Evolutionary conservation across 2,113 vertebrate species (phyloP), one percentile per base, ranked within the genome.

Genomic region (Poecilia latipinna): DNA sequence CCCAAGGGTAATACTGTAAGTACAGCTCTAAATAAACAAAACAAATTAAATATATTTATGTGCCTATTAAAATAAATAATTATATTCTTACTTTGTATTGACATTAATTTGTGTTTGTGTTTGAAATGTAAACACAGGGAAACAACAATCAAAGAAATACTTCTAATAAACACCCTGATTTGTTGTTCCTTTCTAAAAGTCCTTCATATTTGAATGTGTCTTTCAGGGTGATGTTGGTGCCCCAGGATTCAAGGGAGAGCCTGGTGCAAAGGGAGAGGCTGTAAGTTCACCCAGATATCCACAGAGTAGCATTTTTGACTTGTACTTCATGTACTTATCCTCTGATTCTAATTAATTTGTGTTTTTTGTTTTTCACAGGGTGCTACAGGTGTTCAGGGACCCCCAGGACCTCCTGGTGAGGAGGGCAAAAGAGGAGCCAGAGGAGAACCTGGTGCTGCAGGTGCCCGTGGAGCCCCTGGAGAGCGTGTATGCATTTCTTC

Each of bases 371-470:
- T 67, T 74, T 66, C 64, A 24, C 81, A 99, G 98, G 98, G 98
- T 79, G 92, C 90, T 0, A 62, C 91, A 84, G 97, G 97, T 89
- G 83, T 95, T 85, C 96, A 96, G 89, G 97, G 98, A 61, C 95
- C 96, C 85, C 94, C 96, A 26, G 98, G 97, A 82, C 92, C 97
- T 1, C 70, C 95, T 65, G 98, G 98, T 1, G 98, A 99, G 85
- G 98, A 99, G 92, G 98, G 98, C 88, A 99, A 99, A 93, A 96
- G 97, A 95, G 98, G 98, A 93, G 79, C 96, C 62, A 96, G 97
- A 83, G 98, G 98, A 89, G 98, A 99, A 90, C 95, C 97, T 0
- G 98, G 97, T 82, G 92, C 93, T 7, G 79, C 89, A 39, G 98
- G 98, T 87, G 90, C 60, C 62, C 96, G 97, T 3, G 98, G 98